Evolutionary conservation across 2,797 vertebrate species (phyloP).

Genomic region (Emys orbicularis): DNA sequence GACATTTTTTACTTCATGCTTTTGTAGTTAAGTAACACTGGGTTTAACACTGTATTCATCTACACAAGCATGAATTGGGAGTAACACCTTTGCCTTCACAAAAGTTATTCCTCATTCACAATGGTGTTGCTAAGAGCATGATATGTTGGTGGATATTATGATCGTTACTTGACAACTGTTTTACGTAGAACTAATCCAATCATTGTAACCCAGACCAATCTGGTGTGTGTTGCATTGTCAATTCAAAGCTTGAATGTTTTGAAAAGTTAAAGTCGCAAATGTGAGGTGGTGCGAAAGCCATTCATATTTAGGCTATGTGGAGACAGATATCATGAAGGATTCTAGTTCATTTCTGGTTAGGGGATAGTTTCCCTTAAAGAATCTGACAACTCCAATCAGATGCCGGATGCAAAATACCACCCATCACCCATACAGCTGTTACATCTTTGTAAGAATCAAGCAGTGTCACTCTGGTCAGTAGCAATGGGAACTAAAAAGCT

Average conservation of each 20-base stretch:
- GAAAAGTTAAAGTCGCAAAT: background rate
- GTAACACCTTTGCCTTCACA: background rate
- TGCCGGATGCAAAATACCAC: background rate
- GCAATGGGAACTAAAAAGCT: background rate
- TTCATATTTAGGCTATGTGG: background rate
- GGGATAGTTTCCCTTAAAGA: slow-evolving; percentile 44
- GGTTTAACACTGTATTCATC: background rate
- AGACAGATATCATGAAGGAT: background rate
- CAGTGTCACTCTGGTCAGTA: background rate
- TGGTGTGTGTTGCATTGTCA: background rate
- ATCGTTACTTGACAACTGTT: background rate
- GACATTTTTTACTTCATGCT: background rate
- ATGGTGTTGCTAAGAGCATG: background rate
- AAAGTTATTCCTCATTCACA: background rate
- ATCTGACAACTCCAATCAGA: background rate
- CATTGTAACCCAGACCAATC: background rate
- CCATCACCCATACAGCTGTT: background rate
- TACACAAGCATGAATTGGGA: background rate
- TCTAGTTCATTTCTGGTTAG: background rate
- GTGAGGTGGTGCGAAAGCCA: background rate
- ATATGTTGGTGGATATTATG: background rate
- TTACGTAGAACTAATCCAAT: background rate
- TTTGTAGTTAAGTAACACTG: background rate
- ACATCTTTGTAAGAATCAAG: background rate
- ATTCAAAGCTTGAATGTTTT: background rate